Conservation (phyloP, 30 jellyfish, hydroid and myxozoan species). For the Clytia hemisphaerica region DNA sequence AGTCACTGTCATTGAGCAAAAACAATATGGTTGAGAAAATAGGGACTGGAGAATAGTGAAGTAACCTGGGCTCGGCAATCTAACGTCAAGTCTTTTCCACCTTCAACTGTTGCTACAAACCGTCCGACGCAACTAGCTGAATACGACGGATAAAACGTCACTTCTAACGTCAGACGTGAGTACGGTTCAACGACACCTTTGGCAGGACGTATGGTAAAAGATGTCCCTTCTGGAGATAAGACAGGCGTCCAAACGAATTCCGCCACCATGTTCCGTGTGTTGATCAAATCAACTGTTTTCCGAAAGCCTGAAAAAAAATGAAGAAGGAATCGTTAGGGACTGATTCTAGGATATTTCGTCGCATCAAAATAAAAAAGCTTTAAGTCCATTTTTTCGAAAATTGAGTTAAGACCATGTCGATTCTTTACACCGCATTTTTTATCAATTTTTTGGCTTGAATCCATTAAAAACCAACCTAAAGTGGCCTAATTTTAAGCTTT, state of each 20-base stretch:
- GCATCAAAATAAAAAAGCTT: too few species aligned
- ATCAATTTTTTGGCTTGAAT: too few species aligned
- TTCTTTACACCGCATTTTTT: neutral
- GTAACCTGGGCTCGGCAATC: constrained; percentile 67
- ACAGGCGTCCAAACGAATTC: constrained; percentile 78
- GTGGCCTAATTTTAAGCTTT: too few species aligned
- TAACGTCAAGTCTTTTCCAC: constrained; percentile 57
- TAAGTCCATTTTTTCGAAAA: too few species aligned
- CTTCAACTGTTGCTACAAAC: constrained; percentile 47
- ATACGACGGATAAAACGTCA: constrained; percentile 83
- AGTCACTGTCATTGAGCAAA: constrained; percentile 4
- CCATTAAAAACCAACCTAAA: too few species aligned
- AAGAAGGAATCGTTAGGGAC: too few species aligned
- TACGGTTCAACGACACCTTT: constrained; percentile 82
- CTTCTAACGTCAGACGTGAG: constrained; percentile 77
- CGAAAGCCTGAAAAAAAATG: constrained; percentile 84
- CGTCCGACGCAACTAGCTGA: constrained; percentile 58
- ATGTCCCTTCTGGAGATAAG: constrained; percentile 76
- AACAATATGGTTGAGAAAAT: neutral
- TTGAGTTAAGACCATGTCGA: too few species aligned
- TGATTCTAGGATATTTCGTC: too few species aligned
- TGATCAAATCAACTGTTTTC: constrained; percentile 38
- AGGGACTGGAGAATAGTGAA: neutral
- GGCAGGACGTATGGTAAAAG: constrained; percentile 86
- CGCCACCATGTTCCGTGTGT: constrained; percentile 68